Base-by-base conservation (phyloP, 2,888 invertebrate species). In the Lymantria dispar region DNA sequence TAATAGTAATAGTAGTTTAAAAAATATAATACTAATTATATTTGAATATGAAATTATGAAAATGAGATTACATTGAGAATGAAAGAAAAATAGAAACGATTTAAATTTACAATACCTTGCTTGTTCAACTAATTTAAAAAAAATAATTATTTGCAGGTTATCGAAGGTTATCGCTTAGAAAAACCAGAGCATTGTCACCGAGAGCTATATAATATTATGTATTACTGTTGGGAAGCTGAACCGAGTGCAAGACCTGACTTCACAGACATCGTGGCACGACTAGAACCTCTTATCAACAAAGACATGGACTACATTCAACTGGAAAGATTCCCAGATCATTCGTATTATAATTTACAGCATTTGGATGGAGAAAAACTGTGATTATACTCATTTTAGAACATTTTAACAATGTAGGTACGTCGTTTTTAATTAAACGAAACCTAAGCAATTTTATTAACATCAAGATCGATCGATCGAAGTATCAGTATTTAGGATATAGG, bases 301-400 rank as follows among this genome's bases (percentile, higher is more conserved):
- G 98, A 98, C 85, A 97, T 96, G 65, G 98, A 98, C 81, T 98
- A 98, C 74, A 98, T 98, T 48, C 97, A 98, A 78, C 88, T 98
- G 47, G 97, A 98, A 75, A 92, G 96, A 60, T 98, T 98, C 81
- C 98, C 98, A 0, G 97, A 98, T 79, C 98, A 98, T 79, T 96
- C 97, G 9, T 98, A 98, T 84, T 96, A 97, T 76, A 97, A 97
- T 74, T 95, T 97, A 74, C 94, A 96, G 70, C 95, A 95, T 84
- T 92, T 97, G 58, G 97, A 97, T 68, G 97, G 96, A 11, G 97
- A 97, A 79, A 97, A 97, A 63, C 72, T 92, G 49, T 92, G 77
- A 61, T 50, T 22, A 3, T 15, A 12, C 7, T 8, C 38, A 38
- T n/a, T n/a, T 22, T 22, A 22, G 22, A 22, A 22, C 22, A 22